Evolutionary conservation across 2,888 invertebrate genomes (phyloP).

Genomic region (Tethea ocularis): DNA sequence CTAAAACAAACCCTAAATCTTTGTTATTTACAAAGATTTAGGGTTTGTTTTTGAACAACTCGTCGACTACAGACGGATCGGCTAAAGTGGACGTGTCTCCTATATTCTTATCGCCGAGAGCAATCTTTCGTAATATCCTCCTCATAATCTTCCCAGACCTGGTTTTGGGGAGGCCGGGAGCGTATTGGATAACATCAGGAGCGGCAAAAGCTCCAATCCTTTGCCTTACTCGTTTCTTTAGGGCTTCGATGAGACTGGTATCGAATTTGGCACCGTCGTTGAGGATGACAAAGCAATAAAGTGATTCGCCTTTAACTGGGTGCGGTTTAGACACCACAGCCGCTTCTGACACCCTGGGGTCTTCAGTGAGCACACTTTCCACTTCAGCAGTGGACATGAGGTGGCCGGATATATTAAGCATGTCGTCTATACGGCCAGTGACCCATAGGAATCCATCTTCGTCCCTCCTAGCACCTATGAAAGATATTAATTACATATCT

Average conservation of each 20-base stretch:
- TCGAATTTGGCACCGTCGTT: conserved; percentile 89
- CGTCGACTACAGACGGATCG: conserved; percentile 94
- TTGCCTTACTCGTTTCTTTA: conserved; percentile 92
- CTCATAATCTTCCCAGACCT: conserved; percentile 99
- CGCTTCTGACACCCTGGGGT: conserved; percentile 92
- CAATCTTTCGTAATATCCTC: conserved; percentile 96
- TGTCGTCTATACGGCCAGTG: conserved; percentile 98
- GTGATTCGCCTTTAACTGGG: conserved; percentile 97
- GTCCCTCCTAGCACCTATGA: conserved; percentile 93
- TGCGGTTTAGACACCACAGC: conserved; percentile 98
- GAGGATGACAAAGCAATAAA: conserved; percentile 98
- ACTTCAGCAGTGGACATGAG: conserved; percentile 98
- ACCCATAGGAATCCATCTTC: conserved; percentile 98
- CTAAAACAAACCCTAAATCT: too few species aligned
- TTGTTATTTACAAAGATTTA: conserved; percentile 22
- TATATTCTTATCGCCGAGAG: conserved; percentile 93
- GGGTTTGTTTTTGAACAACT: conserved; percentile 89
- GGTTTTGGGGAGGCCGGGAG: conserved; percentile 97
- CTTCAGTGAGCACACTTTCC: conserved; percentile 91
- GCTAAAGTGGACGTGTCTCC: conserved; percentile 98
- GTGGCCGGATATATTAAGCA: conserved; percentile 99
- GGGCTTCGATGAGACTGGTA: conserved; percentile 86
- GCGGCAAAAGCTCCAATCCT: conserved; percentile 98
- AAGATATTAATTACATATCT: neutral
- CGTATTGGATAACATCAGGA: conserved; percentile 97